Percentiles rank a stretch among this genome's conserved stretches.
Conservation (phyloP, 2,797 vertebrate genomes). For the Melanotaenia boesemani region DNA sequence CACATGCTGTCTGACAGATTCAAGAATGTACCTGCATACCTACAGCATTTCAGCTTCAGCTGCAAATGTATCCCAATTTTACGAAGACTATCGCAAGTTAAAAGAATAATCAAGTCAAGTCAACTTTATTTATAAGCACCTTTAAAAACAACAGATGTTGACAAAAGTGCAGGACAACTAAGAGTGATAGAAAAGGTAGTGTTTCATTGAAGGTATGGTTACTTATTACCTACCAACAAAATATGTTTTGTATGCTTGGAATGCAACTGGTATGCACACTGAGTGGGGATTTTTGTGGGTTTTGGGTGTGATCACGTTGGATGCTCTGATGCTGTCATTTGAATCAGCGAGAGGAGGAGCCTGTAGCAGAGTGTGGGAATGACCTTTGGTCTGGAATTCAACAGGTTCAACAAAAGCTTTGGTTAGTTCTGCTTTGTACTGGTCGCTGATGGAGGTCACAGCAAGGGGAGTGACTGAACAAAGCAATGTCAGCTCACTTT, state of each 20-base stretch:
- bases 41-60: conserved; percentile 18
- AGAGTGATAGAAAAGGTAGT: neutral
- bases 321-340: conserved; percentile 38
- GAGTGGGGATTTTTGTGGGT: conserved; percentile 6
- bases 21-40: conserved; percentile 44
- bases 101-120: no score
- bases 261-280: conserved; percentile 33
- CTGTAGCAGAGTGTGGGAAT: conserved; percentile 69
- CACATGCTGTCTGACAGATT: conserved; percentile 42
- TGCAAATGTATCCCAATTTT: conserved; percentile 1
- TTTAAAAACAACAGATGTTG: no score
- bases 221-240: conserved; percentile 6
- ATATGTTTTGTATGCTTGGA: conserved; percentile 20
- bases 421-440: conserved; percentile 46
- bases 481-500: conserved; percentile 32
- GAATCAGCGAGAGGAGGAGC: conserved; percentile 52
- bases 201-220: conserved; percentile 21
- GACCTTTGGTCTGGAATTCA: conserved; percentile 76
- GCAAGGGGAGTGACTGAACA: conserved; percentile 43
- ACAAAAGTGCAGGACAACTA: no score
- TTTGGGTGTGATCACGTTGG: conserved; percentile 43
- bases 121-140: no score
- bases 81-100: neutral
- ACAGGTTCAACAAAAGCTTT: conserved; percentile 77
- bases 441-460: conserved; percentile 64